phyloP scores from a whole-genome alignment of 2,797 vertebrate species.

The Dendrocincla tyrannina region DNA sequence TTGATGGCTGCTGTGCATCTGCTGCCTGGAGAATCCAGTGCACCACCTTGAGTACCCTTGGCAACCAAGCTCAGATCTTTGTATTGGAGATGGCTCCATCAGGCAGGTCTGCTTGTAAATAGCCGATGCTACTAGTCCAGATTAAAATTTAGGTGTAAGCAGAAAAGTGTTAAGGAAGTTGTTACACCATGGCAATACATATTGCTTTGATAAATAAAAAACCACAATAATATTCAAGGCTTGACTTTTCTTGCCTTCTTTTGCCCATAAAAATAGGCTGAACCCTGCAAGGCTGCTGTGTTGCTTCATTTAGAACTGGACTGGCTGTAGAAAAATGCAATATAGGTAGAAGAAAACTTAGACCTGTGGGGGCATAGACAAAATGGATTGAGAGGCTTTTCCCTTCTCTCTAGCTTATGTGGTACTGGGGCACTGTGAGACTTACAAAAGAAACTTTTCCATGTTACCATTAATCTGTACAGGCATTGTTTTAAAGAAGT shows the following conservation, averaged over 20 bases:
- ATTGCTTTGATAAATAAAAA: neutral
- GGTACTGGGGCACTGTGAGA: neutral
- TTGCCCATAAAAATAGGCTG: neutral
- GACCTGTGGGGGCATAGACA: neutral
- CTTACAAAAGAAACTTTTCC: neutral
- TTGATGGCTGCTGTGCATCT: neutral
- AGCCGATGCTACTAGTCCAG: neutral
- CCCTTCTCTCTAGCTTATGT: neutral
- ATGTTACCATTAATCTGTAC: neutral
- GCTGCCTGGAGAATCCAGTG: neutral
- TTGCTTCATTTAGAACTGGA: neutral
- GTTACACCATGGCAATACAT: neutral
- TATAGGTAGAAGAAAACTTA: neutral
- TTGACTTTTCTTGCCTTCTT: neutral
- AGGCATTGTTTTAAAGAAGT: neutral
- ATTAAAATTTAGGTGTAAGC: neutral
- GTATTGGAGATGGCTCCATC: neutral
- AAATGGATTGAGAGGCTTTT: neutral
- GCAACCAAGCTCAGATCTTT: rapidly evolving
- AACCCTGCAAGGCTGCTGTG: neutral
- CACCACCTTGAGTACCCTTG: rapidly evolving
- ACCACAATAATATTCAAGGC: rapidly evolving
- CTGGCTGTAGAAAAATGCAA: neutral
- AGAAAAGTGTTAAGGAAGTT: neutral
- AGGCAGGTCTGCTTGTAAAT: neutral